Conservation (phyloP, 2,888 invertebrate species). For the Serrognathus titanus region DNA sequence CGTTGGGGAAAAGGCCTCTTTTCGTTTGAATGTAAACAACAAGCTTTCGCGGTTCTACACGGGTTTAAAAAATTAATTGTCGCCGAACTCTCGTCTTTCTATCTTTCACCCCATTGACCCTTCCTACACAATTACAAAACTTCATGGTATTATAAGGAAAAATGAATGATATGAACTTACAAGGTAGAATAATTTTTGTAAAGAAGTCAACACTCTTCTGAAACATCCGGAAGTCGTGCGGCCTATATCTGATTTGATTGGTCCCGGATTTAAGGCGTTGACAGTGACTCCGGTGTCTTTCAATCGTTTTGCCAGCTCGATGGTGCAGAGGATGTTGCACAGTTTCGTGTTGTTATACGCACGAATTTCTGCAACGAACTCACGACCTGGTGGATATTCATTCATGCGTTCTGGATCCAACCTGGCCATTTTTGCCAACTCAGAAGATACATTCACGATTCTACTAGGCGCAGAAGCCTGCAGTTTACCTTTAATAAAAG, state of each 20-base stretch:
- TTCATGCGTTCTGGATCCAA: conserved; percentile 24
- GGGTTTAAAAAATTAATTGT: too few relatives aligned
- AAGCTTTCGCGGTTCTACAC: too few relatives aligned
- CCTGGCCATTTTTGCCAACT: conserved; percentile 21
- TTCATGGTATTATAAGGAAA: background rate
- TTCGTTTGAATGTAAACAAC: too few relatives aligned
- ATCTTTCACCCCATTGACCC: too few relatives aligned
- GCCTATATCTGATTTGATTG: conserved; percentile 36
- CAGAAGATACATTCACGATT: conserved; percentile 36
- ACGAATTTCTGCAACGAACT: conserved; percentile 5
- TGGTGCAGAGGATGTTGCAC: conserved; percentile 41
- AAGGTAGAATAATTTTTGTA: background rate
- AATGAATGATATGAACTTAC: background rate
- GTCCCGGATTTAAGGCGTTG: conserved; percentile 45
- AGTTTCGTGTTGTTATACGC: conserved; percentile 43
- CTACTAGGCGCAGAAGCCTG: conserved; percentile 33
- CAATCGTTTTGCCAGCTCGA: conserved; percentile 40
- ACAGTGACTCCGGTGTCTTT: conserved; percentile 38
- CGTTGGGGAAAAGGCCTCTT: too few relatives aligned
- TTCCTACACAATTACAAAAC: too few relatives aligned
- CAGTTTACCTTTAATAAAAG: conserved; percentile 51
- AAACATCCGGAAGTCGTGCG: background rate
- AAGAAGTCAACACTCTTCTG: background rate
- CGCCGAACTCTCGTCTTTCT: too few relatives aligned
- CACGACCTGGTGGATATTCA: background rate